Evolutionary conservation across 2,113 vertebrate genomes (phyloP).

Genomic region (Vidua macroura): DNA sequence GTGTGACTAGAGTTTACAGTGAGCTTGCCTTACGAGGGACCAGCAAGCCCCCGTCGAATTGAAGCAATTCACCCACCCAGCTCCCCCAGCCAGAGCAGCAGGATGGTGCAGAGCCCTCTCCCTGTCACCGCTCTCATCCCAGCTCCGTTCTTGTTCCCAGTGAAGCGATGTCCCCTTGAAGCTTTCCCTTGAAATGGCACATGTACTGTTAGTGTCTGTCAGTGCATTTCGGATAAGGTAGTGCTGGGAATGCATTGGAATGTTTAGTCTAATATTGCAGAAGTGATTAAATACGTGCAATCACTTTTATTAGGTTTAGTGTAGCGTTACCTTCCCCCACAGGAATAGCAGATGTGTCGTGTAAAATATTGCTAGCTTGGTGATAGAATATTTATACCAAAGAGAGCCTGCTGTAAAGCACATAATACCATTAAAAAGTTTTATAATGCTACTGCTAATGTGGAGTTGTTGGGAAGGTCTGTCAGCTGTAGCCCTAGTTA

Average conservation of each 20-base stretch:
- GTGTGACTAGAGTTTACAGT: conserved; percentile 87
- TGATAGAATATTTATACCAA: conserved; percentile 80
- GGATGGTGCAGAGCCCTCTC: conserved; percentile 68
- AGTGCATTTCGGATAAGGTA: conserved; percentile 62
- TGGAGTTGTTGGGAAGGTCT: conserved; percentile 68
- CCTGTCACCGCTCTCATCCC: conserved; percentile 39
- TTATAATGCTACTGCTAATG: conserved; percentile 64
- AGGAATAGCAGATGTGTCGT: conserved; percentile 71
- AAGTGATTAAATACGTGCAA: conserved; percentile 74
- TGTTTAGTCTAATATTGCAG: conserved; percentile 66
- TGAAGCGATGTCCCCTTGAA: conserved; percentile 51
- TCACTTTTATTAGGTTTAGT: conserved; percentile 70
- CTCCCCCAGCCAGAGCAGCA: conserved; percentile 68
- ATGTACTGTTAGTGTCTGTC: conserved; percentile 70
- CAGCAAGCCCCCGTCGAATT: conserved; percentile 78
- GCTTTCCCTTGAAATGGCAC: conserved; percentile 57
- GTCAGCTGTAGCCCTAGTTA: conserved; percentile 59
- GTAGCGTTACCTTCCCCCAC: conserved; percentile 65
- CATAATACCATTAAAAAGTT: conserved; percentile 63
- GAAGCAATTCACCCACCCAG: conserved; percentile 67
- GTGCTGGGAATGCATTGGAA: conserved; percentile 71
- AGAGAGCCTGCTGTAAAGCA: conserved; percentile 82
- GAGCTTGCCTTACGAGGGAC: conserved; percentile 85
- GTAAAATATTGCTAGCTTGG: conserved; percentile 75
- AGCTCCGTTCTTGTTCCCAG: conserved; percentile 42